phyloP scores from a whole-genome alignment of 1,140 invertebrate species.

The Goniozus legneri region DNA sequence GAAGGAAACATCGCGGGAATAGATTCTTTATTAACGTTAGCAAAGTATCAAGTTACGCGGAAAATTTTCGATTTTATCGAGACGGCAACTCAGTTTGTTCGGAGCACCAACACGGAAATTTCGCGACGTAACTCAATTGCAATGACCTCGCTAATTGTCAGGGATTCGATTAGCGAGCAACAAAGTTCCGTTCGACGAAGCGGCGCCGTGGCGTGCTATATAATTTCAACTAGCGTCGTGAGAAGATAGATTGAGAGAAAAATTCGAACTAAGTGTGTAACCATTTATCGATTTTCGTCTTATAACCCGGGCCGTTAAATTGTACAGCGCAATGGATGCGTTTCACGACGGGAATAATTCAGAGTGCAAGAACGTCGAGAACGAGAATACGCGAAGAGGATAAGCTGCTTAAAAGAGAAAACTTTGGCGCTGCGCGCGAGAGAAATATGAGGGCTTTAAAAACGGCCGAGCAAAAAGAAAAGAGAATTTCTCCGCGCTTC shows the following conservation, averaged over 20 bases:
- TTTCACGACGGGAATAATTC: slow-evolving; percentile 14
- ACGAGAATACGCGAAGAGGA: background rate
- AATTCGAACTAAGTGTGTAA: too few species aligned
- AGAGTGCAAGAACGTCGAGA: slow-evolving; percentile 5
- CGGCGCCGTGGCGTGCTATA: too few species aligned
- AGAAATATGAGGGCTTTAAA: slow-evolving; percentile 22
- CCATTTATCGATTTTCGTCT: too few species aligned
- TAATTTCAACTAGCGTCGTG: too few species aligned
- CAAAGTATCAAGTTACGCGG: background rate
- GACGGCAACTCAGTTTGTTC: background rate
- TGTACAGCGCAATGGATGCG: too few species aligned
- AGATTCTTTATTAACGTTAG: background rate
- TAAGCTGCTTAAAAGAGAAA: slow-evolving; percentile 27
- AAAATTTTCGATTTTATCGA: background rate
- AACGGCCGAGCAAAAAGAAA: too few species aligned
- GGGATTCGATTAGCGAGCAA: slow-evolving; percentile 6
- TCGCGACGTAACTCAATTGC: slow-evolving; percentile 9
- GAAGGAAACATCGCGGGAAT: too few species aligned
- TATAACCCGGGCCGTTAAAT: too few species aligned
- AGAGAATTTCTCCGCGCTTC: too few species aligned
- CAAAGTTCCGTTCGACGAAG: slow-evolving; percentile 6
- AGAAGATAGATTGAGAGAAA: too few species aligned
- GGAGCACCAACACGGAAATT: too few species aligned
- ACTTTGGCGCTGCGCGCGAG: too few species aligned
- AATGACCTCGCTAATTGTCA: slow-evolving; percentile 12